These are phyloP conservation scores for Ophonus ardosiacus DNA, from an alignment of 2,888 invertebrate species.

Conservation along the genomic window DNA sequence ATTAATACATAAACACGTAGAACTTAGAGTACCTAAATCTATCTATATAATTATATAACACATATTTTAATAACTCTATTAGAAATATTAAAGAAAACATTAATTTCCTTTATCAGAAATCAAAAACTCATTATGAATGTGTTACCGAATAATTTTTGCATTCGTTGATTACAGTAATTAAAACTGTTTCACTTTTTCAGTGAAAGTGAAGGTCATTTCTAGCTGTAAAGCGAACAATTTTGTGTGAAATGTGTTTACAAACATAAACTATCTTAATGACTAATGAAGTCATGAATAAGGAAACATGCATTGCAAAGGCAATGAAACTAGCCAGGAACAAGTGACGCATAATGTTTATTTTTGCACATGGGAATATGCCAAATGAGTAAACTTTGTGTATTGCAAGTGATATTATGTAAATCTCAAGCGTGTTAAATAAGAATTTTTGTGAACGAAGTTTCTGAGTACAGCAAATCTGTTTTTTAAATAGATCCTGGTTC, in stretches of 20 bases:
- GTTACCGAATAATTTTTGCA: slow-evolving; percentile 19
- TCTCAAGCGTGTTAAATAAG: too few species aligned
- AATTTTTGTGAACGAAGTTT: too few species aligned
- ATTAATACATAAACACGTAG: neutral
- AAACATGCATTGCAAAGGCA: neutral
- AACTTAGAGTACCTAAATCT: neutral
- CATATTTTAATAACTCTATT: neutral
- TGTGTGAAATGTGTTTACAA: neutral
- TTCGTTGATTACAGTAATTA: slow-evolving; percentile 45
- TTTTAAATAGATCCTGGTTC: too few species aligned
- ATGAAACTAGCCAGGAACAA: neutral
- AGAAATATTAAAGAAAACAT: neutral
- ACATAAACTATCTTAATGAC: neutral
- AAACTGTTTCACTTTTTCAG: slow-evolving; percentile 27
- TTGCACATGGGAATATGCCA: neutral
- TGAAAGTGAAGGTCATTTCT: slow-evolving; percentile 54
- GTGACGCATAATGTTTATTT: neutral
- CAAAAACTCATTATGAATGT: neutral
- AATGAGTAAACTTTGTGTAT: neutral
- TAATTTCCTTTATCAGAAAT: neutral
- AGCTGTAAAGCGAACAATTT: neutral
- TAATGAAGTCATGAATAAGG: neutral
- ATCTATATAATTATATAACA: neutral
- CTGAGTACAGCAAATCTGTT: too few species aligned
- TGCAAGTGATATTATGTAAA: too few species aligned